Base-by-base conservation (phyloP, 64 coral and sea anemone species). In the Trachythela sp. region DNA sequence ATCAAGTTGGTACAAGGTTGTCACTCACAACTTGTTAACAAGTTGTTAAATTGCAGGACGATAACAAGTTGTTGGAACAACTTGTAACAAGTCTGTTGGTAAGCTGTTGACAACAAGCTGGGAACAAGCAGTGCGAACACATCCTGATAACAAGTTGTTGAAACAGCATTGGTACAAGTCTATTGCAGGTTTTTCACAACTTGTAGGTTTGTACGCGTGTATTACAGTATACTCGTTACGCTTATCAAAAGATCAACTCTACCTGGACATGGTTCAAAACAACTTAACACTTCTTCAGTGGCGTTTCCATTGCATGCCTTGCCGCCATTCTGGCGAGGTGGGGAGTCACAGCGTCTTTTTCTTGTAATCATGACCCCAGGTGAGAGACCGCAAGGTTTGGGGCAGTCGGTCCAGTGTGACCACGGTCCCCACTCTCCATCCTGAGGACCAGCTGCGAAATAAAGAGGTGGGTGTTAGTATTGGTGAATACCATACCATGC, bases 261-360 rank as follows among this genome's bases (percentile, higher is more conserved):
- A 98, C 95, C 93, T 83, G 95, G 91, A 70, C 95, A 98, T 17
- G 93, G 93, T 22, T 85, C 40, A 26, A 98, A 98, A 50, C 95
- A 98, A 8, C 93, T 48, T 77, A 75, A 86, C 0, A 89, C 86
- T 36, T 91, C 85, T 43, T 98, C 95, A 13, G 93, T 91, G n/a
- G 51, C 56, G 40, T 98, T 91, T 8, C 93, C 95, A 39, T 43
- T 42, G 67, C 95, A 98, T 1, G 68, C 38, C 40, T 98, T 94
- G 13, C 95, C 95, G 15, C 95, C 93, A 91, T 91, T 98, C 91
- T 94, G 94, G 11, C 93, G 84, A 17, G 95, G 95, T 10, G 95
- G 95, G 14, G 52, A 54, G 60, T 98, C 94, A 87, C 95, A 98
- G 13, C 83, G 30, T 77, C 95, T 85, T 24, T 88, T 94, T 84